Evolutionary conservation across 1,140 invertebrate species (phyloP), one percentile per base, ranked within the genome.

Genomic region (Wiebesia pumilae): DNA sequence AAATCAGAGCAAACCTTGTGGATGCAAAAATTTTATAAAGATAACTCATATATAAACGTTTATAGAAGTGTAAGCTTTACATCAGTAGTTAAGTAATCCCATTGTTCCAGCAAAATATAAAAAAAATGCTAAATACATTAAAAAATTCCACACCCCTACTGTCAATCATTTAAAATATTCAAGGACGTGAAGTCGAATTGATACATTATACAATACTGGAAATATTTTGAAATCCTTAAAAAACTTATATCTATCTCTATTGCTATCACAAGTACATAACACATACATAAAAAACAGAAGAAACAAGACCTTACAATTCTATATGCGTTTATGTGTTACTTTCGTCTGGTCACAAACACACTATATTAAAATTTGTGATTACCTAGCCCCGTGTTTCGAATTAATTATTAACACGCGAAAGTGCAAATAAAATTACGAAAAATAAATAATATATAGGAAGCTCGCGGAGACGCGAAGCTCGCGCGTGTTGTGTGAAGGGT

Each of bases 291-390:
- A 84, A 83, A 62, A 62, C 33, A 38, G 73, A 77, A 77, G 51
- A 84, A 84, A 65, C 73, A 73, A 88, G 88, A 89, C 90, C 89
- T 91, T 88, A 89, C 89, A 90, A 84, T 87, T 87, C 88, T 90
- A 84, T 88, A 84, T 87, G 88, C 87, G 88, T 80, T 84, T 77
- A 89, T 87, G 88, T 86, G 85, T 88, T 90, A 90, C 81, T 89
- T 90, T 88, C 82, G 82, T 87, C 78, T 77, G 79, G 88, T 79
- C 77, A 47, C 30, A 30, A 38, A 30, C n/a, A 33, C n/a, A 54
- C 16, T 47, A 77, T n/a, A 58, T 33, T 54, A 54, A 79, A 75
- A 79, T 58, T 51, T 6, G 85, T 88, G 85, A 89, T 88, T 89
- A 83, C 81, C 40, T 83, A 83, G 43, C 81, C 81, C 67, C 81